phyloP scores from a whole-genome alignment of 2,113 vertebrate species.

The Eptatretus burgeri region DNA sequence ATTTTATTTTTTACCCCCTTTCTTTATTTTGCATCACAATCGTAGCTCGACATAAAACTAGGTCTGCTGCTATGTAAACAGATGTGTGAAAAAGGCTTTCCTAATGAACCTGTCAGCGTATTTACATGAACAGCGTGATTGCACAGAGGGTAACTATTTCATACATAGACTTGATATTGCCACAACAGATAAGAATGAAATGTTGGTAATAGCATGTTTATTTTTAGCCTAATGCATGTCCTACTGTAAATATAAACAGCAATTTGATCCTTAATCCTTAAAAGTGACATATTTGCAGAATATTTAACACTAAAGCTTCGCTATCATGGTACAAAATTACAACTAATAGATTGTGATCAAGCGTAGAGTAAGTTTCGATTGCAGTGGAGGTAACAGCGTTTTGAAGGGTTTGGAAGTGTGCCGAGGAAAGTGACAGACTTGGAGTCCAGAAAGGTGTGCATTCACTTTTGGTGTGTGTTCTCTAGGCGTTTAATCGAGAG shows the following conservation, averaged over 20 bases:
- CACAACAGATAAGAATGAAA: slow-evolving; percentile 5
- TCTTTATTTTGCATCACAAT: slow-evolving; percentile 13
- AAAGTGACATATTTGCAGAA: neutral
- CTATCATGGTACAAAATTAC: neutral
- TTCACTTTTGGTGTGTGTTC: too few relatives aligned
- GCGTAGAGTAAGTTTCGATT: too few relatives aligned
- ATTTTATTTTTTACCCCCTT: slow-evolving; percentile 27
- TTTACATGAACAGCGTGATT: slow-evolving; percentile 37
- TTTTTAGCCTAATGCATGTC: slow-evolving; percentile 5
- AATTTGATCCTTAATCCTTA: slow-evolving; percentile 3
- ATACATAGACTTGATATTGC: slow-evolving; percentile 30
- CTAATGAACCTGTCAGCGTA: slow-evolving; percentile 18
- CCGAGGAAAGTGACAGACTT: too few relatives aligned
- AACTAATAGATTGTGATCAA: too few relatives aligned
- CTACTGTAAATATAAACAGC: slow-evolving; percentile 4
- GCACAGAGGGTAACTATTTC: slow-evolving; percentile 35
- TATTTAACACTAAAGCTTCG: neutral
- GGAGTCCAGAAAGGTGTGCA: too few relatives aligned
- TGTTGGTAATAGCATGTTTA: slow-evolving; percentile 6
- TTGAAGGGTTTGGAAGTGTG: too few relatives aligned
- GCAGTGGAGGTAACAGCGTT: too few relatives aligned
- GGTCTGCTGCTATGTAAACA: slow-evolving; percentile 97
- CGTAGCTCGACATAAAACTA: slow-evolving; percentile 51
- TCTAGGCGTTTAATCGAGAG: too few relatives aligned
- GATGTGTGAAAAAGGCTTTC: slow-evolving; percentile 35